These are phyloP conservation scores for Gymnocheta viridis DNA, from an alignment of 2,888 invertebrate species.

Conservation along the genomic window DNA sequence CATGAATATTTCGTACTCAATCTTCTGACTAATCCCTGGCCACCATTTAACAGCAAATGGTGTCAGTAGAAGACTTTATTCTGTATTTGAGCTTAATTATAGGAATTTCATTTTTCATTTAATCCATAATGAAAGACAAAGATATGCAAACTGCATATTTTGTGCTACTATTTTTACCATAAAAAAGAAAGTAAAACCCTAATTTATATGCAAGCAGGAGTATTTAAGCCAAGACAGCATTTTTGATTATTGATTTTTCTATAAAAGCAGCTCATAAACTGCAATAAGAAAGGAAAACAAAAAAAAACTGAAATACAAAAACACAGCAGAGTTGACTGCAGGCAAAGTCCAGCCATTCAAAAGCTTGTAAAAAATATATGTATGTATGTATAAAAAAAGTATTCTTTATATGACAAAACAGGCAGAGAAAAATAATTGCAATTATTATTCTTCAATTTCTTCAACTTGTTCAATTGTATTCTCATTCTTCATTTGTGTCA, in stretches of 20 bases:
- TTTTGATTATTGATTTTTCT: constrained; percentile 29
- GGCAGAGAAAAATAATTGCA: background rate
- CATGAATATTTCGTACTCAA: background rate
- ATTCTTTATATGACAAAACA: background rate
- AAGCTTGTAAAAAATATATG: background rate
- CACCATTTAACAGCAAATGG: background rate
- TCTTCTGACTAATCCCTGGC: background rate
- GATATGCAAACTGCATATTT: background rate
- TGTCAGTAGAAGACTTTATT: background rate
- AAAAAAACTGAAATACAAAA: background rate
- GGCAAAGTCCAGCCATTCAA: background rate
- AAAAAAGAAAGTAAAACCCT: background rate
- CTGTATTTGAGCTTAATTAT: background rate
- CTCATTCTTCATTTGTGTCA: constrained; percentile 13
- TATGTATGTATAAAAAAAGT: background rate
- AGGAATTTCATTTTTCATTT: background rate
- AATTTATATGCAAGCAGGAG: background rate
- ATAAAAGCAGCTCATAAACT: background rate
- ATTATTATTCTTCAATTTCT: constrained; percentile 28
- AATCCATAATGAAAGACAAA: background rate
- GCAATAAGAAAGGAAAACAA: background rate
- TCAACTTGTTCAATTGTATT: constrained; percentile 5
- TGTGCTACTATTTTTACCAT: background rate
- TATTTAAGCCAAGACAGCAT: background rate
- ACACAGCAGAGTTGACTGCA: background rate